Percentiles rank a stretch among this genome's conserved stretches.
These are phyloP conservation scores for Zeugodacus cucurbitae DNA, from an alignment of 1,140 invertebrate genomes.

Conservation along the genomic window DNA sequence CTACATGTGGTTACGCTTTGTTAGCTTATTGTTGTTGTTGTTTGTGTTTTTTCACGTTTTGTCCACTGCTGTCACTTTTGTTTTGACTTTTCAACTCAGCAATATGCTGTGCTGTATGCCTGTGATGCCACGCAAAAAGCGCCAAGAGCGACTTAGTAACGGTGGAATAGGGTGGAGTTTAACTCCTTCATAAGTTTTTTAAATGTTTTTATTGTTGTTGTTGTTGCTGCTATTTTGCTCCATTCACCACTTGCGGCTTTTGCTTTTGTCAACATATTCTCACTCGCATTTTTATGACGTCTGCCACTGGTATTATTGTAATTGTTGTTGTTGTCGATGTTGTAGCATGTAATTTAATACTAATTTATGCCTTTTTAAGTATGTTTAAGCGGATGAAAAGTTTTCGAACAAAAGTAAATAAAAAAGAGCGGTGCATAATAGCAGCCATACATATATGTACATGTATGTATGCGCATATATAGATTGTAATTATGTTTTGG, in stretches of 20 bases:
- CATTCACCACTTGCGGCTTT: slow-evolving; percentile 26
- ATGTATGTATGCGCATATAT: not conserved
- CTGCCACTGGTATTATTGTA: slow-evolving; percentile 33
- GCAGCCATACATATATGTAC: not conserved
- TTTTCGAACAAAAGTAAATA: not conserved
- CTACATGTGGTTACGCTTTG: slow-evolving; percentile 11
- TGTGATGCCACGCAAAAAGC: slow-evolving; percentile 1
- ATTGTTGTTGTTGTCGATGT: not conserved
- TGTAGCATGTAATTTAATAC: slow-evolving; percentile 41
- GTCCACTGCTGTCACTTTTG: slow-evolving; percentile 20
- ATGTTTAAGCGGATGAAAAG: slow-evolving; percentile 38
- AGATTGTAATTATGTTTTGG: not conserved
- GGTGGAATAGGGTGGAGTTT: not conserved
- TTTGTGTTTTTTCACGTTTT: not conserved
- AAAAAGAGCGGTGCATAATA: not conserved
- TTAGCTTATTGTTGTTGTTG: not conserved
- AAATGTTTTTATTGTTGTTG: not conserved
- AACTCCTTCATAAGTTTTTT: not conserved
- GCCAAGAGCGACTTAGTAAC: not conserved
- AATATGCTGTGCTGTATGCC: not conserved
- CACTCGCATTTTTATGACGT: slow-evolving; percentile 2
- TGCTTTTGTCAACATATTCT: slow-evolving; percentile 30
- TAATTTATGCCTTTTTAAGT: slow-evolving; percentile 39
- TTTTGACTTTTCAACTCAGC: slow-evolving; percentile 10
- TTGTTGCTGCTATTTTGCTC: not conserved